These are phyloP conservation scores for Apodemus agrarius DNA, from an alignment of 2,797 vertebrate genomes.

Conservation along the genomic window DNA sequence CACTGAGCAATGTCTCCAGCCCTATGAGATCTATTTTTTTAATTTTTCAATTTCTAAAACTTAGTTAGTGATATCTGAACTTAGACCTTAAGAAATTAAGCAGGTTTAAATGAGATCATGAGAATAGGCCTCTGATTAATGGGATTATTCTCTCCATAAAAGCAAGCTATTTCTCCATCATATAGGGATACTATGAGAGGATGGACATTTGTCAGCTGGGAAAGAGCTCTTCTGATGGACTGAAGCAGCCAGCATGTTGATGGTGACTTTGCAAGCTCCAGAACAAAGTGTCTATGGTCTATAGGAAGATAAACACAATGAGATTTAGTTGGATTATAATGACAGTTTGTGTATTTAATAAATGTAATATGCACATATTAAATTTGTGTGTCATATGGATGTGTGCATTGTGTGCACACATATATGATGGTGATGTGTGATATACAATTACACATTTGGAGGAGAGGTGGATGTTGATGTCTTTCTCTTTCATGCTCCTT, in stretches of 20 bases:
- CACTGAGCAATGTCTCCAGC: neutral
- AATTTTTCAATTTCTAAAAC: neutral
- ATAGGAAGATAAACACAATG: neutral
- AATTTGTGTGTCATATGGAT: neutral
- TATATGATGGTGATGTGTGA: neutral
- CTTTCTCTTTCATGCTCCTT: neutral
- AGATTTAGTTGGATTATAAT: neutral
- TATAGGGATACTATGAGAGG: neutral
- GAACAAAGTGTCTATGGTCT: neutral
- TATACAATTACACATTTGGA: neutral
- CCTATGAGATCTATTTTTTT: neutral
- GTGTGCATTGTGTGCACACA: neutral
- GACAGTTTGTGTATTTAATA: neutral
- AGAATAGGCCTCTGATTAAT: neutral
- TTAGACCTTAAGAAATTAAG: neutral
- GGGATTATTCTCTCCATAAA: neutral
- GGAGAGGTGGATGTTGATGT: neutral
- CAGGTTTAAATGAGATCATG: neutral
- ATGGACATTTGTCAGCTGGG: neutral
- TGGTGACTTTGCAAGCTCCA: neutral
- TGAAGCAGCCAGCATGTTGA: neutral
- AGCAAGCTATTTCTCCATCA: neutral
- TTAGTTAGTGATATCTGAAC: neutral
- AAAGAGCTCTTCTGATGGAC: neutral
- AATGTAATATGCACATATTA: neutral